These are phyloP conservation scores for Microctonus hyperodae DNA, from an alignment of 2,888 invertebrate species.

Conservation along the genomic window DNA sequence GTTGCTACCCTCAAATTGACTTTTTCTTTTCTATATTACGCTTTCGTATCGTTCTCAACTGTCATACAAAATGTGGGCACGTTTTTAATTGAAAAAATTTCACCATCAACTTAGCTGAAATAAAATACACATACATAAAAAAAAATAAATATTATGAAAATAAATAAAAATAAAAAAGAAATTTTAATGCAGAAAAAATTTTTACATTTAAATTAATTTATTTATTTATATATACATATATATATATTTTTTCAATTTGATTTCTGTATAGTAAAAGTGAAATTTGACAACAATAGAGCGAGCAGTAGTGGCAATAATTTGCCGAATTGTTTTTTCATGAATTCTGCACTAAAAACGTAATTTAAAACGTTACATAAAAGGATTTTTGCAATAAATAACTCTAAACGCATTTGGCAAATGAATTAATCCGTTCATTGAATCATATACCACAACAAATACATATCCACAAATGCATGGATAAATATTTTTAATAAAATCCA, in stretches of 20 bases:
- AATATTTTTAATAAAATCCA: neutral
- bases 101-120: slow-evolving; percentile 48
- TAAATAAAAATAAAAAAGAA: slow-evolving; percentile 2
- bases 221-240: too few species aligned
- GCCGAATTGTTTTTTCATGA: neutral
- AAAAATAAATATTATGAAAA: slow-evolving; percentile 24
- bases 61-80: slow-evolving; percentile 37
- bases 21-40: slow-evolving; percentile 29
- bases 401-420: neutral
- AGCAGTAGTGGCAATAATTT: neutral
- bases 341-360: neutral
- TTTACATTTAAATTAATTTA: too few species aligned
- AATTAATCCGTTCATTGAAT: slow-evolving; percentile 3
- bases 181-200: slow-evolving; percentile 47
- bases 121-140: slow-evolving; percentile 32
- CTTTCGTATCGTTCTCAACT: slow-evolving; percentile 15
- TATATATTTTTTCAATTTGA: too few species aligned
- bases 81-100: slow-evolving; percentile 61
- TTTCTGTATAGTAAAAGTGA: neutral
- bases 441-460: neutral
- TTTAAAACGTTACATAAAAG: slow-evolving; percentile 1
- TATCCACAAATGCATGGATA: slow-evolving; percentile 12
- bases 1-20: slow-evolving; percentile 19
- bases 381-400: slow-evolving; percentile 4
- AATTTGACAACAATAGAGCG: neutral